phyloP scores from a whole-genome alignment of 2,113 vertebrate genomes.

The Hucho hucho region DNA sequence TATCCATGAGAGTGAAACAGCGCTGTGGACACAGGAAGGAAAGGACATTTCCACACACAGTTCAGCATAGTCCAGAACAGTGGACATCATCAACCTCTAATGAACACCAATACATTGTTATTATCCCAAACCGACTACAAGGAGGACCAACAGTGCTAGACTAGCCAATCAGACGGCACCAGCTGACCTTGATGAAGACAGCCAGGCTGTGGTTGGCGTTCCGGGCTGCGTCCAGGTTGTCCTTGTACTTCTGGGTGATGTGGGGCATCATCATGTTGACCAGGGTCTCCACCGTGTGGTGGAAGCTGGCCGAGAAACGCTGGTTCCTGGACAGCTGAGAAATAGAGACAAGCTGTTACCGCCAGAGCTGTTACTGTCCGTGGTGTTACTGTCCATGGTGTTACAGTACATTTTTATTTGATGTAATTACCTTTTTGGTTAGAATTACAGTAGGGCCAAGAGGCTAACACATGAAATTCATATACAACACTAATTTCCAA shows the following conservation, averaged over 20 bases:
- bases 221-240: slow-evolving; percentile 93
- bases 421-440: too few species aligned
- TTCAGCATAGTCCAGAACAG: not conserved
- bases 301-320: slow-evolving; percentile 92
- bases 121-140: not conserved
- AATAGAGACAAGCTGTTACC: not conserved
- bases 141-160: not conserved
- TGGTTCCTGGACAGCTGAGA: slow-evolving; percentile 89
- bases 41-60: not conserved
- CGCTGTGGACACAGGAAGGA: slow-evolving; percentile 71
- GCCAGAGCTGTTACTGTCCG: not conserved
- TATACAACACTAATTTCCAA: not conserved
- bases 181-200: slow-evolving; percentile 90
- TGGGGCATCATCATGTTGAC: slow-evolving; percentile 98
- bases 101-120: not conserved
- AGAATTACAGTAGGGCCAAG: too few species aligned
- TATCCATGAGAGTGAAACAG: slow-evolving; percentile 97
- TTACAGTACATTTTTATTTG: too few species aligned
- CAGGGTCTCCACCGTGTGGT: slow-evolving; percentile 93
- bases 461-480: too few species aligned
- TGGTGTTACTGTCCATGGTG: too few species aligned
- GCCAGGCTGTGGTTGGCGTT: slow-evolving; percentile 97
- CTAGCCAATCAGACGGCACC: not conserved
- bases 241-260: slow-evolving; percentile 96
- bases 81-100: not conserved